Evolutionary conservation across 2,797 vertebrate genomes (phyloP).

Genomic region (Protosalanx chinensis): DNA sequence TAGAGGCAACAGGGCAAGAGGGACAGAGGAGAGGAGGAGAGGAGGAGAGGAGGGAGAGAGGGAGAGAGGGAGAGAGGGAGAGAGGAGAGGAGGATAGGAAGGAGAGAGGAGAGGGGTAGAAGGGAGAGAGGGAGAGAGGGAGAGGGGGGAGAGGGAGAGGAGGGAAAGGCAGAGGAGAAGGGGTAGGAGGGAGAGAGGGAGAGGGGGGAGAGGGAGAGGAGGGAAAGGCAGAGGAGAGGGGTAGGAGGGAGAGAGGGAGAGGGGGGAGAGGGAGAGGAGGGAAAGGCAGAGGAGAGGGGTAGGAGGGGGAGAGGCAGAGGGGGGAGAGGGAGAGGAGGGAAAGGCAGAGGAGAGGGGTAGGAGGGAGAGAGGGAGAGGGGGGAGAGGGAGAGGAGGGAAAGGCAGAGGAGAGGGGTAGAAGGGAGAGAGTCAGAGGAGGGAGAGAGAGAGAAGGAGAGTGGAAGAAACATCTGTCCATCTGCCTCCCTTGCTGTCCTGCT

Average conservation of each 20-base stretch:
- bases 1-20: constrained; percentile 80
- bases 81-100: too few species aligned
- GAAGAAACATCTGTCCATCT: too few species aligned
- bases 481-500: neutral
- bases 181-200: too few species aligned
- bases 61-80: too few species aligned
- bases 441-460: constrained; percentile 1
- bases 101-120: too few species aligned
- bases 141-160: too few species aligned
- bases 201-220: constrained; percentile 41
- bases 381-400: constrained; percentile 58
- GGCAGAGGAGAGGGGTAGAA: too few species aligned
- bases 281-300: constrained; percentile 57
- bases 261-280: constrained; percentile 11
- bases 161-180: too few species aligned
- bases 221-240: constrained; percentile 4
- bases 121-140: too few species aligned
- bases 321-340: constrained; percentile 59
- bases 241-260: constrained; percentile 60
- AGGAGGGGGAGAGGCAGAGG: constrained; percentile 71
- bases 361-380: constrained; percentile 18
- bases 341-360: constrained; percentile 27
- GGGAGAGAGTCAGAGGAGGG: neutral
- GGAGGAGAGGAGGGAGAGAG: too few species aligned
- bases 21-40: constrained; percentile 42